Evolutionary conservation across 2,113 vertebrate species (phyloP).

Genomic region (Lophotis ruficrista): DNA sequence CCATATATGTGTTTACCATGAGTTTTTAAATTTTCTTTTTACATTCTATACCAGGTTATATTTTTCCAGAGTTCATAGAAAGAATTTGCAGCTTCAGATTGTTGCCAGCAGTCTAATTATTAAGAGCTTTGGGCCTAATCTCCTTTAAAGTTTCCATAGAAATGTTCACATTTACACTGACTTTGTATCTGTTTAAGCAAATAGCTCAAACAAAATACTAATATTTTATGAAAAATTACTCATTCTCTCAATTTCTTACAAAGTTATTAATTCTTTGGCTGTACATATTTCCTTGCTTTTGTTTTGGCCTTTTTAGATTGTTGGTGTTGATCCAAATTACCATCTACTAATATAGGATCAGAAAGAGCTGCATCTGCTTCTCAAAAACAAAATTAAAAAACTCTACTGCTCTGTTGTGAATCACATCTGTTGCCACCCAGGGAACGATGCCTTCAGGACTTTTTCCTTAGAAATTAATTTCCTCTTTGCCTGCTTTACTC

Average conservation of each 20-base stretch:
- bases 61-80: not conserved
- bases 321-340: not conserved
- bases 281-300: not conserved
- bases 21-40: not conserved
- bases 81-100: not conserved
- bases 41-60: not conserved
- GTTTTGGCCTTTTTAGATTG: not conserved
- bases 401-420: conserved; percentile 12
- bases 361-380: conserved; percentile 46
- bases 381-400: not conserved
- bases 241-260: not conserved
- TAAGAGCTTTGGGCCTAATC: not conserved
- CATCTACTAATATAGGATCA: not conserved
- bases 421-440: conserved; percentile 55
- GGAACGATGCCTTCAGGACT: conserved; percentile 59
- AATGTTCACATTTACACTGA: not conserved
- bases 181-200: not conserved
- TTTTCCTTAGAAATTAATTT: conserved; percentile 63
- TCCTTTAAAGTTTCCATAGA: not conserved
- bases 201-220: not conserved
- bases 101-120: not conserved
- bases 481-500: conserved; percentile 61
- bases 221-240: not conserved
- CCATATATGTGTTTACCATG: not conserved
- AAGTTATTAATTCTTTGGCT: not conserved